Conservation (phyloP, 2,888 invertebrate species). For the Leucoma salicis region DNA sequence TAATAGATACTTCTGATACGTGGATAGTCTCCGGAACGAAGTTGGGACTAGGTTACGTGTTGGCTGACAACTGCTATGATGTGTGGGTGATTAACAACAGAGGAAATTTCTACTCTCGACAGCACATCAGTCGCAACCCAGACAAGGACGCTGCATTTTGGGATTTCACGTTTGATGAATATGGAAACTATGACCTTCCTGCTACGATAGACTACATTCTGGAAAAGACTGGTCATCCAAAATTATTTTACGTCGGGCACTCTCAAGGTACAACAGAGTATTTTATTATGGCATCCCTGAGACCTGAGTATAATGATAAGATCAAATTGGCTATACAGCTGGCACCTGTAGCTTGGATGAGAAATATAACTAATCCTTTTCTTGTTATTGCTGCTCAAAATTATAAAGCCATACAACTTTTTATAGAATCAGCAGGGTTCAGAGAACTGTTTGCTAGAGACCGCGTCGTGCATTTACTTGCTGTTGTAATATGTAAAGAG, state of each 20-base stretch:
- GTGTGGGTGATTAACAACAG: constrained; percentile 72
- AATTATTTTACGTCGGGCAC: constrained; percentile 86
- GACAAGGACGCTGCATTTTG: constrained; percentile 67
- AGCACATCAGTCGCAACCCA: constrained; percentile 72
- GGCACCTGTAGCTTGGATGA: constrained; percentile 76
- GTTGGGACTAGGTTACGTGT: constrained; percentile 48
- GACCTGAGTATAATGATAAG: constrained; percentile 83
- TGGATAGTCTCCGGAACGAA: constrained; percentile 54
- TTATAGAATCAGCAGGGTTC: constrained; percentile 68
- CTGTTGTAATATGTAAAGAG: constrained; percentile 55
- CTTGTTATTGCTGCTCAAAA: constrained; percentile 36
- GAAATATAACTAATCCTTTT: constrained; percentile 61
- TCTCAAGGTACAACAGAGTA: constrained; percentile 85
- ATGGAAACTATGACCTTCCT: constrained; percentile 86
- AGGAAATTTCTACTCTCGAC: constrained; percentile 83
- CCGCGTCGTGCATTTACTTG: constrained; percentile 61
- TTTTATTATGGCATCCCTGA: constrained; percentile 77
- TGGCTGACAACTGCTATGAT: constrained; percentile 81
- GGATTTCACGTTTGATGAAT: constrained; percentile 86
- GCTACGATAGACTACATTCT: constrained; percentile 76
- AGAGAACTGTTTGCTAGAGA: constrained; percentile 84
- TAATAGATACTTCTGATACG: constrained; percentile 52
- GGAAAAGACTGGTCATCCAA: constrained; percentile 66
- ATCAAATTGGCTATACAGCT: constrained; percentile 73
- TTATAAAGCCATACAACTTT: constrained; percentile 35